A percentile compares a stretch with the other conserved stretches of the same genome.
Conservation (phyloP, 2,888 invertebrate genomes). For the Tolmerus cingulatus region DNA sequence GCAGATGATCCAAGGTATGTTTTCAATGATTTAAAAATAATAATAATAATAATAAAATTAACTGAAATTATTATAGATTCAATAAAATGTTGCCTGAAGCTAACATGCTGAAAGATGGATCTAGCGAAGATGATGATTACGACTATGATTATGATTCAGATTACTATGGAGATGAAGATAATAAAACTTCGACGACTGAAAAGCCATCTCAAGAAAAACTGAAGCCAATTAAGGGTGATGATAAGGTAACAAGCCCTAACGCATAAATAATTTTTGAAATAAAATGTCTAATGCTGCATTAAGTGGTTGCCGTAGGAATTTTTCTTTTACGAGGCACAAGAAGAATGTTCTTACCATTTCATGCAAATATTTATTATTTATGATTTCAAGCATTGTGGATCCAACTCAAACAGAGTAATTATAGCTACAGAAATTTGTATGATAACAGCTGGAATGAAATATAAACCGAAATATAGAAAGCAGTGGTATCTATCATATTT, state of each 20-base stretch:
- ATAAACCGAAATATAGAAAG: no score
- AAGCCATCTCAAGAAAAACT: conserved; percentile 51
- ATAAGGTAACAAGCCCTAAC: conserved; percentile 50
- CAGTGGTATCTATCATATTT: no score
- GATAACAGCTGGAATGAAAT: no score
- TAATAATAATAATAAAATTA: background rate
- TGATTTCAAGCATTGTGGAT: no score
- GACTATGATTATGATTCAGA: conserved; percentile 54
- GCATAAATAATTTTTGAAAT: background rate
- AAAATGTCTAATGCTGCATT: background rate
- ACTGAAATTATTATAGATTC: conserved; percentile 50
- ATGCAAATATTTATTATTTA: no score
- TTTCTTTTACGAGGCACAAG: background rate
- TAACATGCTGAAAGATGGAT: conserved; percentile 51
- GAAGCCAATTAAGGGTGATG: conserved; percentile 54
- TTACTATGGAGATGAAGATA: conserved; percentile 53
- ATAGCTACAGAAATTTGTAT: no score
- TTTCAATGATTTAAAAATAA: background rate
- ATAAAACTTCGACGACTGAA: conserved; percentile 46
- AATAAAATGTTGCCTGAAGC: conserved; percentile 59
- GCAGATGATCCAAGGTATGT: conserved; percentile 52
- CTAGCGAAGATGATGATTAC: conserved; percentile 51
- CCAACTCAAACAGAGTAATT: no score
- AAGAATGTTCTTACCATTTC: no score
- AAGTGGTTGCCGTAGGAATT: background rate